Conservation (phyloP, 2,888 invertebrate species). For the Tyria jacobaeae region DNA sequence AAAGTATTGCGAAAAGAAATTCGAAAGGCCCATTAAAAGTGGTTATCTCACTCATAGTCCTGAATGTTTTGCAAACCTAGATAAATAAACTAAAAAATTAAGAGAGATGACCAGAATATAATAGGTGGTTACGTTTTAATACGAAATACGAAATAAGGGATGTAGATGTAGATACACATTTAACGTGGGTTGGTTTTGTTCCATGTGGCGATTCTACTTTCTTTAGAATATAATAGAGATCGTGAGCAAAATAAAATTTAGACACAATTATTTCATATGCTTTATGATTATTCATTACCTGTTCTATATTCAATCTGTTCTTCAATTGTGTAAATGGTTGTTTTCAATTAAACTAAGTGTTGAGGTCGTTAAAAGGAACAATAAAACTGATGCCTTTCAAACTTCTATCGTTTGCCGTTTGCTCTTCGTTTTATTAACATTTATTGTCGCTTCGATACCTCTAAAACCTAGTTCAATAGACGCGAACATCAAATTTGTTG, state of each 20-base stretch:
- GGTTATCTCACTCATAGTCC: too few species aligned
- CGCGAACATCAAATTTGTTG: conserved; percentile 19
- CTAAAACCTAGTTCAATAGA: conserved; percentile 44
- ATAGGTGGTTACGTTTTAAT: too few species aligned
- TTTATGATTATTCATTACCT: conserved; percentile 15
- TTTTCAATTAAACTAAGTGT: conserved; percentile 55
- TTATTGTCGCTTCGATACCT: conserved; percentile 37
- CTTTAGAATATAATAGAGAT: neutral
- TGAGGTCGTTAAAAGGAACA: conserved; percentile 59
- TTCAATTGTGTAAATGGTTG: conserved; percentile 26
- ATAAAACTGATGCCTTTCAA: conserved; percentile 51
- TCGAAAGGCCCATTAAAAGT: too few species aligned
- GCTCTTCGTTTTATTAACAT: conserved; percentile 53
- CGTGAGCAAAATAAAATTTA: neutral
- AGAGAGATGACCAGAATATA: too few species aligned
- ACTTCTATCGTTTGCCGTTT: conserved; percentile 30
- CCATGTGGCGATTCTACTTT: neutral
- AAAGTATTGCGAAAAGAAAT: too few species aligned
- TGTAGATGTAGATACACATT: too few species aligned
- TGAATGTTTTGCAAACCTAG: too few species aligned
- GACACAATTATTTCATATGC: conserved; percentile 13
- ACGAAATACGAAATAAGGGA: too few species aligned
- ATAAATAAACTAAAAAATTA: too few species aligned
- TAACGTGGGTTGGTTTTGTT: neutral
- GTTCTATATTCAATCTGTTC: conserved; percentile 4